These are phyloP conservation scores for Luffia ferchaultella DNA, from an alignment of 2,888 invertebrate species.

Conservation along the genomic window DNA sequence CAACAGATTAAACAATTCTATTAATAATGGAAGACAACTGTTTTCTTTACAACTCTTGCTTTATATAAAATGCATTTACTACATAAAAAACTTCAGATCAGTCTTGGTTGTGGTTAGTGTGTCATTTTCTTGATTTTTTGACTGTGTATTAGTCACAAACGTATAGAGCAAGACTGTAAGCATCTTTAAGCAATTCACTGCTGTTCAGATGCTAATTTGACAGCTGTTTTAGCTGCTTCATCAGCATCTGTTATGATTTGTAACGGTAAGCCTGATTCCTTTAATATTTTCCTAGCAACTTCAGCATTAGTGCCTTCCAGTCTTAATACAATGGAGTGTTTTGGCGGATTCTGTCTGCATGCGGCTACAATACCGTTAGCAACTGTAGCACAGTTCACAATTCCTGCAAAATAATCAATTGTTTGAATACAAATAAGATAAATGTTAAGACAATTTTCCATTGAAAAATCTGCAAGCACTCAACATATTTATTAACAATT, in stretches of 20 bases:
- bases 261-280: slow-evolving; percentile 85
- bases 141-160: too few species aligned
- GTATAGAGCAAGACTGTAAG: too few species aligned
- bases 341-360: slow-evolving; percentile 78
- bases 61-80: too few species aligned
- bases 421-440: too few species aligned
- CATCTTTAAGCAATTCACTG: too few species aligned
- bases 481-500: too few species aligned
- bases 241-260: slow-evolving; percentile 86
- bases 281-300: slow-evolving; percentile 83
- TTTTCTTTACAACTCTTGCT: too few species aligned
- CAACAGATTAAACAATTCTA: too few species aligned
- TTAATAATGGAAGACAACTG: too few species aligned
- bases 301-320: slow-evolving; percentile 94
- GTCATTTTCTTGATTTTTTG: too few species aligned
- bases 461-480: background rate
- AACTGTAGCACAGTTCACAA: slow-evolving; percentile 97
- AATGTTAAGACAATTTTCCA: background rate
- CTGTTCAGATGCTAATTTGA: slow-evolving; percentile 47
- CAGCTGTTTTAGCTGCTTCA: slow-evolving; percentile 91
- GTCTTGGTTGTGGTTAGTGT: too few species aligned
- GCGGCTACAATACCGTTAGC: slow-evolving; percentile 95
- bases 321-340: slow-evolving; percentile 91
- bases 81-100: too few species aligned
- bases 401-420: slow-evolving; percentile 77